These are phyloP conservation scores for Neosilurus mollespiculum DNA, from an alignment of 2,797 vertebrate species.

Conservation along the genomic window DNA sequence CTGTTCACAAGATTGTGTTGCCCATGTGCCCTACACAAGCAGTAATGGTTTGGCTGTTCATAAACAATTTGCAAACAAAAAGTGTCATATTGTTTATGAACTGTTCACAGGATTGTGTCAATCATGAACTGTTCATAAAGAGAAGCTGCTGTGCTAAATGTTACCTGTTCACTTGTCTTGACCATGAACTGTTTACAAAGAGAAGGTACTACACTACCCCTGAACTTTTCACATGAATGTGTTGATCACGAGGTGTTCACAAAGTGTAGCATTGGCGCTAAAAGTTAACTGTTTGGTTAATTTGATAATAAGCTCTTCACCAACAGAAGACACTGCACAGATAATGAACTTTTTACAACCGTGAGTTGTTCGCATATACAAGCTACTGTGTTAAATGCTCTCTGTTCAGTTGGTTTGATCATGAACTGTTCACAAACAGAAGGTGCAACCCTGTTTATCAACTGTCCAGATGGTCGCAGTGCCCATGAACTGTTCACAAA, in stretches of 20 bases:
- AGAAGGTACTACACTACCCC: background rate
- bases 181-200: too few relatives aligned
- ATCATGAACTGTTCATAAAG: background rate
- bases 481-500: background rate
- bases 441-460: background rate
- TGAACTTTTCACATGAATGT: too few relatives aligned
- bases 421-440: background rate
- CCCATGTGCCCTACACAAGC: too few relatives aligned
- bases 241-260: background rate
- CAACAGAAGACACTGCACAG: background rate
- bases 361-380: background rate
- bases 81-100: background rate
- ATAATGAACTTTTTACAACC: background rate
- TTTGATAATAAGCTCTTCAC: background rate
- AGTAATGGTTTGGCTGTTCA: too few relatives aligned
- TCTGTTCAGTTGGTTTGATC: background rate
- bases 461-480: background rate
- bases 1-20: too few relatives aligned
- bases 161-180: too few relatives aligned
- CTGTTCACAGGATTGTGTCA: background rate
- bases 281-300: background rate
- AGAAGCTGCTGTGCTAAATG: too few relatives aligned
- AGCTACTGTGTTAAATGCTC: too few relatives aligned
- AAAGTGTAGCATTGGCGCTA: too few relatives aligned
- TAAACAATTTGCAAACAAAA: too few relatives aligned